A percentile compares a stretch with the other conserved stretches of the same genome.
phyloP scores from a whole-genome alignment of 2,113 vertebrate genomes.

The Pelmatolapia mariae region DNA sequence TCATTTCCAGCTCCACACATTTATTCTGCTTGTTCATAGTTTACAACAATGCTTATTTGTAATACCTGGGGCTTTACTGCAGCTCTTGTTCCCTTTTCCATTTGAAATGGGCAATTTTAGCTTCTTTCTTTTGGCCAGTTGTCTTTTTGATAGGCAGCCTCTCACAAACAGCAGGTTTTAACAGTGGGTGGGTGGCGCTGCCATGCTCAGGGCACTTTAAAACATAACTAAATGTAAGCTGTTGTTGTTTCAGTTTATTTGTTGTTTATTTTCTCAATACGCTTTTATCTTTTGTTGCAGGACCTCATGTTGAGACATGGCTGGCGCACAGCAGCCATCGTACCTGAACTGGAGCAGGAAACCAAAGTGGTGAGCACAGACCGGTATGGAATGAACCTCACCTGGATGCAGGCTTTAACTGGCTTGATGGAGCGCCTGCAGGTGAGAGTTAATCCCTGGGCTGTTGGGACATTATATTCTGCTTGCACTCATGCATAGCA shows the following conservation, averaged over 20 bases:
- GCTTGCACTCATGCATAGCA: not conserved
- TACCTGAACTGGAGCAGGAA: constrained; percentile 79
- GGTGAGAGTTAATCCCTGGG: constrained; percentile 51
- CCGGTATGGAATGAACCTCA: constrained; percentile 75
- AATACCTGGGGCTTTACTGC: not conserved
- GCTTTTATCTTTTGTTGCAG: constrained; percentile 30
- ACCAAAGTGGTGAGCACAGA: constrained; percentile 80
- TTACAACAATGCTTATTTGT: not conserved
- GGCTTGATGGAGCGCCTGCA: constrained; percentile 81
- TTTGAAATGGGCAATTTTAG: not conserved
- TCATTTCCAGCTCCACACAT: not conserved
- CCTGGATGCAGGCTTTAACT: constrained; percentile 84
- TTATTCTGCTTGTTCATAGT: not conserved
- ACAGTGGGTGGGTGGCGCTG: not conserved
- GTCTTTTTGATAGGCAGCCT: not conserved
- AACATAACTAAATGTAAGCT: not conserved
- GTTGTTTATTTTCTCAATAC: not conserved
- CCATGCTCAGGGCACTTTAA: not conserved
- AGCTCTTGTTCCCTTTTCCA: not conserved
- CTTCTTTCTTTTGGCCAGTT: accelerated
- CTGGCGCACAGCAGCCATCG: constrained; percentile 81
- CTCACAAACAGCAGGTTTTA: not conserved
- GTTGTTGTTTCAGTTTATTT: not conserved
- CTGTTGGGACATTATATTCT: not conserved
- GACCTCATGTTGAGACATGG: constrained; percentile 82